Evolutionary conservation across 2,113 vertebrate species (phyloP).

Genomic region (Heloderma charlesbogerti): DNA sequence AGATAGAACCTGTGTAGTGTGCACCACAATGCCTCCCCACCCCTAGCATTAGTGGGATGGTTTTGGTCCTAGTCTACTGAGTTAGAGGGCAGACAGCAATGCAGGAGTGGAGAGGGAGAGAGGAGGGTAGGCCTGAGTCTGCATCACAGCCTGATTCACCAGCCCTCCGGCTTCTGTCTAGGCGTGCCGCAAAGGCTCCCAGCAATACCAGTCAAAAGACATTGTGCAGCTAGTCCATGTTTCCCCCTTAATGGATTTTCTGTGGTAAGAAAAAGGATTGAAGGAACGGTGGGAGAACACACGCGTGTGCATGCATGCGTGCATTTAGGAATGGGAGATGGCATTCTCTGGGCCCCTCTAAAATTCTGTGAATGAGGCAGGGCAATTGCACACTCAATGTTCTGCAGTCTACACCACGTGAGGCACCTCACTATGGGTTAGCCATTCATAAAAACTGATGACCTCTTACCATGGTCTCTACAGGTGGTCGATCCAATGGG

Average conservation of each 20-base stretch:
- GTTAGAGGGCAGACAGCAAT: neutral
- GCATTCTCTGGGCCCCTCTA: no score
- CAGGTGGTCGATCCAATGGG: slow-evolving; percentile 60
- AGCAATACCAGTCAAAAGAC: no score
- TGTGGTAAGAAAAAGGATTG: no score
- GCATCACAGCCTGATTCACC: neutral
- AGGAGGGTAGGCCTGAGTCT: neutral
- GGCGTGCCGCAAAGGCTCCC: neutral
- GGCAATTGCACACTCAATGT: no score
- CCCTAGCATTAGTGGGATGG: neutral
- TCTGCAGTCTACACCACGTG: neutral
- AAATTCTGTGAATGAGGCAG: no score
- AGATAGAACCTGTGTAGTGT: neutral
- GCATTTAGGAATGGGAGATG: no score
- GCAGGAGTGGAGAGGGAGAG: neutral
- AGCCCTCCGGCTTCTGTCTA: neutral
- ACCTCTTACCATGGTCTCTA: slow-evolving; percentile 65
- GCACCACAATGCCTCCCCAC: neutral
- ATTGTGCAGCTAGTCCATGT: no score
- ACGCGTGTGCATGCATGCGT: no score
- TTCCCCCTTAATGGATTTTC: no score
- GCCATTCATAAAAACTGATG: neutral
- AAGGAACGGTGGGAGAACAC: no score
- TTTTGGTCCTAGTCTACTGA: neutral
- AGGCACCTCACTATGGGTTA: neutral